Evolutionary conservation across 2,888 invertebrate genomes (phyloP).

Genomic region (Acronicta leporina): DNA sequence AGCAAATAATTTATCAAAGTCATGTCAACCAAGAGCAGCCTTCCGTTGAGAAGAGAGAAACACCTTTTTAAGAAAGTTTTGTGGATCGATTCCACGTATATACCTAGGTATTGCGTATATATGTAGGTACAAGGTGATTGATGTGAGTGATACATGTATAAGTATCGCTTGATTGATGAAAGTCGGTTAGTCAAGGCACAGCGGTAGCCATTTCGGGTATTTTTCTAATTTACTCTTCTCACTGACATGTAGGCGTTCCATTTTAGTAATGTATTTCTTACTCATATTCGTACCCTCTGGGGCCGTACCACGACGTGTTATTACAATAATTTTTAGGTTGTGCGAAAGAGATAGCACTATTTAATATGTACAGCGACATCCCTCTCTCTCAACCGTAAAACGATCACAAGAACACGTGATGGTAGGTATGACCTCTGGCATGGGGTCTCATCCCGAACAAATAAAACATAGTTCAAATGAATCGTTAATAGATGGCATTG

Average conservation of each 20-base stretch:
- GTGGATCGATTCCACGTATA: conserved; percentile 62
- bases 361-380: too few relatives aligned
- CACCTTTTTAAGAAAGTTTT: conserved; percentile 72
- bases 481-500: too few relatives aligned
- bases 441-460: too few relatives aligned
- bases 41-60: conserved; percentile 62
- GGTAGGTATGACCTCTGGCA: too few relatives aligned
- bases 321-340: too few relatives aligned
- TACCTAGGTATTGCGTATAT: conserved; percentile 6
- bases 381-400: too few relatives aligned
- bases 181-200: conserved; percentile 57
- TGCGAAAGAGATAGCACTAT: too few relatives aligned
- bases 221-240: conserved; percentile 30
- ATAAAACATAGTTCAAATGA: too few relatives aligned
- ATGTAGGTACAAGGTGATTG: conserved; percentile 60
- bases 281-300: background rate
- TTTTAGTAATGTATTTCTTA: conserved; percentile 21
- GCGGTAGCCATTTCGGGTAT: conserved; percentile 50
- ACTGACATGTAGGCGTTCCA: conserved; percentile 14
- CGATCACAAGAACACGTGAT: too few relatives aligned
- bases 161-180: conserved; percentile 58
- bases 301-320: too few relatives aligned
- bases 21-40: conserved; percentile 67
- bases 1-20: conserved; percentile 80
- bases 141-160: conserved; percentile 60